These are phyloP conservation scores for Phengaris alcon DNA, from an alignment of 2,888 invertebrate species.

Conservation along the genomic window DNA sequence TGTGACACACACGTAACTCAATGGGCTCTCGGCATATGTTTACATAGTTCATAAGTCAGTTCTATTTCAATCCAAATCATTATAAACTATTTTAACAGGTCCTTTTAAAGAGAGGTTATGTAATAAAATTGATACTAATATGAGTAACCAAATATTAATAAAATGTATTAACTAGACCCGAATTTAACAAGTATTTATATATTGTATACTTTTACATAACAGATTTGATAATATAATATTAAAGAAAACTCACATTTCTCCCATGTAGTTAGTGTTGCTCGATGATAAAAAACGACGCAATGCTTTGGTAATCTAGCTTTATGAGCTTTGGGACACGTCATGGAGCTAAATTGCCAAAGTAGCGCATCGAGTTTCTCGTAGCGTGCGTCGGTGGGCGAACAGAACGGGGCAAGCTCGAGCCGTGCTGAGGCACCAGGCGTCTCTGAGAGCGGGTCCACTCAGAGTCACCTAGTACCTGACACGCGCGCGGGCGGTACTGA, in stretches of 20 bases:
- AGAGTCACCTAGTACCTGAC: constrained; percentile 94
- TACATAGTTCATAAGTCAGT: not conserved
- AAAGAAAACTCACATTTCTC: constrained; percentile 30
- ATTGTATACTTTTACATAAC: too few species aligned
- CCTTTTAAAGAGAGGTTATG: not conserved
- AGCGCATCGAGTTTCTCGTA: constrained; percentile 70
- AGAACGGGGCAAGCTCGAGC: constrained; percentile 39
- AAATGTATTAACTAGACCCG: too few species aligned
- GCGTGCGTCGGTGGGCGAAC: constrained; percentile 26
- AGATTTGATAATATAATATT: too few species aligned
- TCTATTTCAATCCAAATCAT: not conserved
- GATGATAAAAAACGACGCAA: constrained; percentile 57
- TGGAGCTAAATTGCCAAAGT: constrained; percentile 95
- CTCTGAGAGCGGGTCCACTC: constrained; percentile 80
- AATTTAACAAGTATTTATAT: too few species aligned
- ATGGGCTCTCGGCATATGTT: not conserved
- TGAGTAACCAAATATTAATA: too few species aligned
- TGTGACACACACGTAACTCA: constrained; percentile 36
- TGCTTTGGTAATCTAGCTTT: constrained; percentile 98
- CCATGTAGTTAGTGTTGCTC: constrained; percentile 34
- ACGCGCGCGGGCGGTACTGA: constrained; percentile 44
- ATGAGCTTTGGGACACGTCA: constrained; percentile 87
- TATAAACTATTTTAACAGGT: too few species aligned
- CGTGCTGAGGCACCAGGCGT: constrained; percentile 75
- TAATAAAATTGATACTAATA: too few species aligned